phyloP scores from a whole-genome alignment of 2,113 vertebrate species.

The Gobiocypris rarus region DNA sequence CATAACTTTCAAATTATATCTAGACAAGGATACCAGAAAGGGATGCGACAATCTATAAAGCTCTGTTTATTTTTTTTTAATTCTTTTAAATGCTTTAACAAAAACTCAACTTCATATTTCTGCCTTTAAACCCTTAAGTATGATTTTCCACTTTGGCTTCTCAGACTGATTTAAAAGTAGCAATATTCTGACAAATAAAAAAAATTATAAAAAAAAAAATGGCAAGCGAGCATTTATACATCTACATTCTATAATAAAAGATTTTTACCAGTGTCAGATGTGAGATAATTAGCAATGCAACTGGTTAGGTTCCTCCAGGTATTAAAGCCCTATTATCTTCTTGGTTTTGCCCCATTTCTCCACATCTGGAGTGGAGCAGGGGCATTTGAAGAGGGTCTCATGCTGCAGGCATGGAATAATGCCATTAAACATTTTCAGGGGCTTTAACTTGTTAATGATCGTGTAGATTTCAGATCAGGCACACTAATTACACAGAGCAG shows the following conservation, averaged over 20 bases:
- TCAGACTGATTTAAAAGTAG: background rate
- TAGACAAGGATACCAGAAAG: too few relatives aligned
- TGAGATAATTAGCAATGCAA: background rate
- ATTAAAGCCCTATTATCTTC: background rate
- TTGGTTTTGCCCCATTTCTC: constrained; percentile 8
- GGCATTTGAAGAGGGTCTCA: background rate
- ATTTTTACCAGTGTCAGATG: background rate
- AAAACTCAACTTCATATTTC: too few relatives aligned
- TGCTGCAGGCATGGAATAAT: background rate
- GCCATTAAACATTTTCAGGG: background rate
- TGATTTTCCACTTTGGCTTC: background rate
- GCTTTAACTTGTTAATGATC: constrained; percentile 47
- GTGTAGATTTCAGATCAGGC: constrained; percentile 46
- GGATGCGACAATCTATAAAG: too few relatives aligned
- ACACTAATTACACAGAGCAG: constrained; percentile 44
- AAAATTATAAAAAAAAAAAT: too few relatives aligned
- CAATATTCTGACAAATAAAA: background rate
- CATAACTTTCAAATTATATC: too few relatives aligned
- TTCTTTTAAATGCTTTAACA: too few relatives aligned
- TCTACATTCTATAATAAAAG: background rate
- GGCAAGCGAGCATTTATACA: background rate
- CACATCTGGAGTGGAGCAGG: background rate
- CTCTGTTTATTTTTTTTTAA: too few relatives aligned
- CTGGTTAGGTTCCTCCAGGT: background rate
- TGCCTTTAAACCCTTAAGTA: too few relatives aligned